Conservation (phyloP, 2,113 vertebrate species). For the Indri indri region DNA sequence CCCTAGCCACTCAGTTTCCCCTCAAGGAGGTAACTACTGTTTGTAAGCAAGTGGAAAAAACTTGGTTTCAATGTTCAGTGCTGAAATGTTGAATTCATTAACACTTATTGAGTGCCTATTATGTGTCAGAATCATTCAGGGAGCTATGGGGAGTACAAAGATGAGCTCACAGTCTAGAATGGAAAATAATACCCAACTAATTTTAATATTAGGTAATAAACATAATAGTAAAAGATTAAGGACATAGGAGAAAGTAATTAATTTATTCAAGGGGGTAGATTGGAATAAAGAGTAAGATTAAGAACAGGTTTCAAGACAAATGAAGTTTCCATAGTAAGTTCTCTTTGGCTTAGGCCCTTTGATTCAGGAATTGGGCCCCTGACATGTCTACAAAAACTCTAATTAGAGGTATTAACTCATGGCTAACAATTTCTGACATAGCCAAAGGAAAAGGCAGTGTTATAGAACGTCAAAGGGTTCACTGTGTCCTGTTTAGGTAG, state of each 20-base stretch:
- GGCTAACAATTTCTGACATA: neutral
- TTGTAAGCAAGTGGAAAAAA: slow-evolving; percentile 1
- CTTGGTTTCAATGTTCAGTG: slow-evolving; percentile 39
- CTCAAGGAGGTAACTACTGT: neutral
- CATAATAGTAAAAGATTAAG: slow-evolving; percentile 46
- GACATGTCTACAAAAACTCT: neutral
- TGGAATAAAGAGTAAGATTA: slow-evolving; percentile 38
- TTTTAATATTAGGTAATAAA: slow-evolving; percentile 50
- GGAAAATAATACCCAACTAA: slow-evolving; percentile 43
- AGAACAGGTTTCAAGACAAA: slow-evolving; percentile 44
- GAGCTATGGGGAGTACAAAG: neutral
- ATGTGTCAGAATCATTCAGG: neutral
- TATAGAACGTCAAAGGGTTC: neutral
- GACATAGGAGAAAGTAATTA: slow-evolving; percentile 43
- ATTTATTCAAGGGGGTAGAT: slow-evolving; percentile 20
- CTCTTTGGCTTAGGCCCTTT: neutral
- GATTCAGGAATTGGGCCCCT: neutral
- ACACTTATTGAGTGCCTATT: slow-evolving; percentile 45
- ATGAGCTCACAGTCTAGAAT: slow-evolving; percentile 36
- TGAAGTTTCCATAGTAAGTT: neutral
- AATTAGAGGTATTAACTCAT: neutral
- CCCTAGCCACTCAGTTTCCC: neutral
- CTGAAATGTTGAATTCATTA: slow-evolving; percentile 58
- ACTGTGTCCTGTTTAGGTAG: neutral
- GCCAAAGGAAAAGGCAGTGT: neutral